phyloP scores from a whole-genome alignment of 2,797 vertebrate species.

The Acanthornis magna region DNA sequence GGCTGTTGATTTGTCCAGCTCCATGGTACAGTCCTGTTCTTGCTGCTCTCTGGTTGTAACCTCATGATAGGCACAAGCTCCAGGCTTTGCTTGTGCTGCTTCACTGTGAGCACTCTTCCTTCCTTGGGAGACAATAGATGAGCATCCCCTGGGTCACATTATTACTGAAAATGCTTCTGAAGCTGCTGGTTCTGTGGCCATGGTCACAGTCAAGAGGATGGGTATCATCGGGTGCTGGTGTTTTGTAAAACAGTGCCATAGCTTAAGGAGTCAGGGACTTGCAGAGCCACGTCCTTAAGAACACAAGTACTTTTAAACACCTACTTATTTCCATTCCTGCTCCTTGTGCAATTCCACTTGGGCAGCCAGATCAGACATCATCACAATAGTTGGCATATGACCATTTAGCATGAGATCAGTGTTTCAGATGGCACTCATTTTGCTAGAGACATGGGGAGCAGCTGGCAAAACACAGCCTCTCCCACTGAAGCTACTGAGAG shows the following conservation, averaged over 20 bases:
- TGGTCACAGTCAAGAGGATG: neutral
- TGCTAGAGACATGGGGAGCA: neutral
- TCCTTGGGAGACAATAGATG: neutral
- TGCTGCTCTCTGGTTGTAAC: neutral
- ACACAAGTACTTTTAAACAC: neutral
- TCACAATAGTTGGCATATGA: neutral
- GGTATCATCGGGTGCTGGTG: neutral
- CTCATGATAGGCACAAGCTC: neutral
- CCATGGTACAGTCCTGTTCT: neutral
- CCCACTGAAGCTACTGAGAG: neutral
- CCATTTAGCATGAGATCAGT: neutral
- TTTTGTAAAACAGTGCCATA: neutral
- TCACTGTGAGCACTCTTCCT: neutral
- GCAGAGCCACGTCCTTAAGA: neutral
- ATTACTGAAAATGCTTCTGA: neutral
- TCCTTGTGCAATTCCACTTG: neutral
- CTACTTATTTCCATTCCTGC: neutral
- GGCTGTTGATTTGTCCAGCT: neutral
- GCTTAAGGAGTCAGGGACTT: neutral
- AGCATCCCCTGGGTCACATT: neutral
- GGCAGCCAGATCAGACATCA: neutral
- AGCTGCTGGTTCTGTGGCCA: neutral
- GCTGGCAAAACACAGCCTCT: neutral
- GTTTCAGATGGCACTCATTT: neutral
- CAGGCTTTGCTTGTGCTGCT: neutral